Evolutionary conservation across 2,888 invertebrate species (phyloP).

Genomic region (Epirrita christyi): DNA sequence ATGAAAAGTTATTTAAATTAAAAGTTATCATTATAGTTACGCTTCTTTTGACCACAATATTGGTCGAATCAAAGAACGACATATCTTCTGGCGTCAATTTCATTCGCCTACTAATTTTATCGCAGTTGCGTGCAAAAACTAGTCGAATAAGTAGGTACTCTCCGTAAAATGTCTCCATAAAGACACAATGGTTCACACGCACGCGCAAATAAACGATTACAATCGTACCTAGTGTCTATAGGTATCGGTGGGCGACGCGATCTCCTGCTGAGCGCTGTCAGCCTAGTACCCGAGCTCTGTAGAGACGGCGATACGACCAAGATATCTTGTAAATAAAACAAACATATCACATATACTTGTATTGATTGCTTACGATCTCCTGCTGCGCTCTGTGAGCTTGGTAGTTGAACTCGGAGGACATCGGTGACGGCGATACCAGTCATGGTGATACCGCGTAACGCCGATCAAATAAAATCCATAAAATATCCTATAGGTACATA

Average conservation of each 20-base stretch:
- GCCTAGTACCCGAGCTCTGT: constrained; percentile 37
- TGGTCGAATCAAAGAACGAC: no score
- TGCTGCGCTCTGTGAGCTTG: not conserved
- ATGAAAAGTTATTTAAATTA: no score
- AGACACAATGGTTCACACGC: constrained; percentile 29
- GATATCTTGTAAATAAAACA: not conserved
- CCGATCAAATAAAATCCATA: no score
- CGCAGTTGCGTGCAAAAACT: constrained; percentile 17
- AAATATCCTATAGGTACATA: no score
- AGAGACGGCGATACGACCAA: constrained; percentile 18
- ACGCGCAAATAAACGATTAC: constrained; percentile 61
- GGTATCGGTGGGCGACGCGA: constrained; percentile 69
- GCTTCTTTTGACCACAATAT: no score
- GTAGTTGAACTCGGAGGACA: not conserved
- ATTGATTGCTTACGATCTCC: not conserved
- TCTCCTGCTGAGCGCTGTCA: constrained; percentile 60
- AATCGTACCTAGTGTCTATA: constrained; percentile 66
- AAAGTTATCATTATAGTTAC: no score
- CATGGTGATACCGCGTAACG: no score
- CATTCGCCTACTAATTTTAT: not conserved
- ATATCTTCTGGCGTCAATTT: no score
- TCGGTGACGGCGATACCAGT: no score
- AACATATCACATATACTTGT: no score
- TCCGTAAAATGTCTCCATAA: constrained; percentile 23
- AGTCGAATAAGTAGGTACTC: constrained; percentile 8